Evolutionary conservation across 2,797 vertebrate genomes (phyloP).

Genomic region (Schizopygopsis malacanthus): DNA sequence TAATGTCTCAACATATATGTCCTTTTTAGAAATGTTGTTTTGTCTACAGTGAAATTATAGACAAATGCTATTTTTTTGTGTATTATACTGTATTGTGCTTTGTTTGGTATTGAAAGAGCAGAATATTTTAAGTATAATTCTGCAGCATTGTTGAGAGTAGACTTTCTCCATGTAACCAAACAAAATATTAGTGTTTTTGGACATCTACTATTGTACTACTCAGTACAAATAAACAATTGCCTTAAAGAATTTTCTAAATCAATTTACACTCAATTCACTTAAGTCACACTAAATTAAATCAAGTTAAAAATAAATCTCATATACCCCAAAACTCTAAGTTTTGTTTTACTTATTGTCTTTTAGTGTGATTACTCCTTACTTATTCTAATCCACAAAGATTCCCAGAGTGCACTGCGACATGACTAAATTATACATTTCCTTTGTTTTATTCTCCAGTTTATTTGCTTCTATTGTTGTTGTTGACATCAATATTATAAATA

Average conservation of each 20-base stretch:
- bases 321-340: neutral
- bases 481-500: neutral
- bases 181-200: too few species aligned
- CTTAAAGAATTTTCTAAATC: too few species aligned
- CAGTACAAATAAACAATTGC: neutral
- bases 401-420: neutral
- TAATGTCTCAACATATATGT: neutral
- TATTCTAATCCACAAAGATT: neutral
- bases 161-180: neutral
- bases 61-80: neutral
- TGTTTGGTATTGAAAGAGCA: neutral
- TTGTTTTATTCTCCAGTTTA: neutral
- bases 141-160: neutral
- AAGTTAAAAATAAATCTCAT: neutral
- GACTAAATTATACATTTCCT: neutral
- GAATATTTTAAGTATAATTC: too few species aligned
- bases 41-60: neutral
- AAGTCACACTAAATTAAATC: neutral
- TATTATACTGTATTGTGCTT: neutral
- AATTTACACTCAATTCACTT: neutral
- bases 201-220: neutral
- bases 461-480: neutral
- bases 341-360: neutral
- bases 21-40: neutral
- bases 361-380: neutral